These are phyloP conservation scores for Eupelmus urozonus DNA, from an alignment of 2,888 invertebrate species.

Conservation along the genomic window DNA sequence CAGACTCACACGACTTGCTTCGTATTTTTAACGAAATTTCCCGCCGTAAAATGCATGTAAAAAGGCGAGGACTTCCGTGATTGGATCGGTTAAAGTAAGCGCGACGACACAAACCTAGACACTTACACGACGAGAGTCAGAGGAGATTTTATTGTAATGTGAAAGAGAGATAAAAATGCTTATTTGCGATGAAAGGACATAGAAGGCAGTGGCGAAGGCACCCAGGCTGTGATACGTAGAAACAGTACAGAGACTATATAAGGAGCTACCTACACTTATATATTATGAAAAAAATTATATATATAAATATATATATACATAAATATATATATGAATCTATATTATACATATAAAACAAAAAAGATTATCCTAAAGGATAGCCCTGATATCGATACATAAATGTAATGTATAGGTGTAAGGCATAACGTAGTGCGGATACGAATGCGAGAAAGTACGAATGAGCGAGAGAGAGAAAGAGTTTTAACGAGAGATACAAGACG, in stretches of 20 bases:
- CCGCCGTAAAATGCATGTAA: background rate
- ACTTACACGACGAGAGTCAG: background rate
- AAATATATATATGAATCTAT: slow-evolving; percentile 58
- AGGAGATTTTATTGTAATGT: slow-evolving; percentile 21
- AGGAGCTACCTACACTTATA: slow-evolving; percentile 71
- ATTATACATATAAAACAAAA: slow-evolving; percentile 58
- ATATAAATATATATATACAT: slow-evolving; percentile 58
- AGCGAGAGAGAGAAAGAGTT: background rate
- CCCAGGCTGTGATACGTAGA: slow-evolving; percentile 78
- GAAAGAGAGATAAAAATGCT: slow-evolving; percentile 26
- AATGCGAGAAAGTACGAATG: slow-evolving; percentile 18
- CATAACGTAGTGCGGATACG: slow-evolving; percentile 63
- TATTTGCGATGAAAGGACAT: slow-evolving; percentile 42
- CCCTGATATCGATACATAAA: slow-evolving; percentile 73
- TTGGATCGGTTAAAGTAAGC: slow-evolving; percentile 3
- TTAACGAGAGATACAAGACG: slow-evolving; percentile 5
- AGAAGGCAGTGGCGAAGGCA: slow-evolving; percentile 75
- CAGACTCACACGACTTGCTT: background rate
- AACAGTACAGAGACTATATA: slow-evolving; percentile 77
- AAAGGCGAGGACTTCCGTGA: slow-evolving; percentile 7
- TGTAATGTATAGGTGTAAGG: slow-evolving; percentile 72
- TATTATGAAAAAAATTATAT: slow-evolving; percentile 60
- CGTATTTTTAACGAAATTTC: background rate
- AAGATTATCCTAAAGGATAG: slow-evolving; percentile 71
- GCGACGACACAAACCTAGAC: slow-evolving; percentile 1